Percentiles rank a stretch among this genome's conserved stretches.
Evolutionary conservation across 2,888 invertebrate species (phyloP).

Genomic region (Caenorhabditis angaria): DNA sequence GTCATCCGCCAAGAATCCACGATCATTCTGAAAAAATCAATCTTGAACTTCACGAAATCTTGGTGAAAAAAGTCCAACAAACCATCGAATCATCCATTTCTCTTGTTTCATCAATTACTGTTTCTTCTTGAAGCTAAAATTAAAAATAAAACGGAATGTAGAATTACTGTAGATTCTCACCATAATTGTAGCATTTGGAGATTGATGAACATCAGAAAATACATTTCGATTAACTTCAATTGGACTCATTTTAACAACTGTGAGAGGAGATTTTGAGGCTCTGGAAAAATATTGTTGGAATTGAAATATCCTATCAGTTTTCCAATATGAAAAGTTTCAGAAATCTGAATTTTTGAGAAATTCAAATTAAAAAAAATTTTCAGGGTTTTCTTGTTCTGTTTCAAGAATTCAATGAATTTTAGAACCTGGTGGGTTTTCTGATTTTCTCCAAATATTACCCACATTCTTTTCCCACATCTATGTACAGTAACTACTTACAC

Average conservation of each 20-base stretch:
- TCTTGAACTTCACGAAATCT: neutral
- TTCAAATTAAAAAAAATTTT: no score
- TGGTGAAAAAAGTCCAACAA: neutral
- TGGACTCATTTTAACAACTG: slow-evolving; percentile 6
- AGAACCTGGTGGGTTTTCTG: no score
- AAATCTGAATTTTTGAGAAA: no score
- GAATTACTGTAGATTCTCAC: neutral
- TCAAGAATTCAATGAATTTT: no score
- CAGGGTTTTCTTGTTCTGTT: no score
- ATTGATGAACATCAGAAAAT: slow-evolving; percentile 7
- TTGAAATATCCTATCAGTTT: neutral
- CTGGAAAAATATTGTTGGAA: slow-evolving; percentile 5
- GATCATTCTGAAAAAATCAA: slow-evolving; percentile 15
- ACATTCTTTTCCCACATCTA: no score
- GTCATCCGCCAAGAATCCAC: slow-evolving; percentile 34
- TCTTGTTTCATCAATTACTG: slow-evolving; percentile 19
- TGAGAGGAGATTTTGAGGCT: slow-evolving; percentile 29
- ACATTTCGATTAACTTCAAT: slow-evolving; percentile 22
- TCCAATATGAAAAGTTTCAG: neutral
- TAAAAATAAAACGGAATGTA: neutral
- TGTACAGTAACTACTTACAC: neutral
- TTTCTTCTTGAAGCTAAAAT: neutral
- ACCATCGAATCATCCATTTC: slow-evolving; percentile 25
- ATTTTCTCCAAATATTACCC: no score
- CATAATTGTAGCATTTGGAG: neutral